Conservation (phyloP, 2,797 vertebrate genomes). For the Peromyscus nudipes region DNA sequence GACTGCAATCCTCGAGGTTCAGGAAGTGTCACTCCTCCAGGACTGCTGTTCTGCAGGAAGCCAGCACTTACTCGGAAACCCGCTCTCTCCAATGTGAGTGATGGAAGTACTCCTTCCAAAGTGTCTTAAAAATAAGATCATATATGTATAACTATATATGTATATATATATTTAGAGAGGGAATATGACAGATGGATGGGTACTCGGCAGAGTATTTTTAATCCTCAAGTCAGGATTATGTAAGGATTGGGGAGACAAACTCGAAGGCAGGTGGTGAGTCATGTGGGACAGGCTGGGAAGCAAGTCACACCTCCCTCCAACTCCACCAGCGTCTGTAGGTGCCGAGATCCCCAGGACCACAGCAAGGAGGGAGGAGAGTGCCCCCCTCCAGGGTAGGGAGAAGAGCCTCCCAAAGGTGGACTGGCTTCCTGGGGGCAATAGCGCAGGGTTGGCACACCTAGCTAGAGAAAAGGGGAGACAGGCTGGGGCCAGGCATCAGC, state of each 20-base stretch:
- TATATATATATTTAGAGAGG: constrained; percentile 25
- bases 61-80: constrained; percentile 61
- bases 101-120: constrained; percentile 72
- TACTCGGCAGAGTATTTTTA: constrained; percentile 83
- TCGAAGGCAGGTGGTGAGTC: constrained; percentile 81
- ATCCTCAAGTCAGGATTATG: constrained; percentile 70
- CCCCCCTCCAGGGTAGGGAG: not conserved
- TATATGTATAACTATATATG: constrained; percentile 35
- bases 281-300: constrained; percentile 75
- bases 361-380: not conserved
- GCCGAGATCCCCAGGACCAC: not conserved
- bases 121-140: constrained; percentile 71
- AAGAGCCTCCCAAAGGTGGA: not conserved
- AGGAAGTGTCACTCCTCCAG: constrained; percentile 69
- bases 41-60: constrained; percentile 74
- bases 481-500: not conserved
- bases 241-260: constrained; percentile 78
- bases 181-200: constrained; percentile 76
- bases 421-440: not conserved
- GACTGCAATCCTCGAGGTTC: constrained; percentile 47
- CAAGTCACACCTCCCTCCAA: constrained; percentile 39
- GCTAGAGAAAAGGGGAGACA: not conserved
- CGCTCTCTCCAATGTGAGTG: constrained; percentile 41
- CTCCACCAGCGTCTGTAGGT: constrained; percentile 59
- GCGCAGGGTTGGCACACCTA: not conserved